Conservation (phyloP, 2,113 vertebrate species). For the Natator depressus region DNA sequence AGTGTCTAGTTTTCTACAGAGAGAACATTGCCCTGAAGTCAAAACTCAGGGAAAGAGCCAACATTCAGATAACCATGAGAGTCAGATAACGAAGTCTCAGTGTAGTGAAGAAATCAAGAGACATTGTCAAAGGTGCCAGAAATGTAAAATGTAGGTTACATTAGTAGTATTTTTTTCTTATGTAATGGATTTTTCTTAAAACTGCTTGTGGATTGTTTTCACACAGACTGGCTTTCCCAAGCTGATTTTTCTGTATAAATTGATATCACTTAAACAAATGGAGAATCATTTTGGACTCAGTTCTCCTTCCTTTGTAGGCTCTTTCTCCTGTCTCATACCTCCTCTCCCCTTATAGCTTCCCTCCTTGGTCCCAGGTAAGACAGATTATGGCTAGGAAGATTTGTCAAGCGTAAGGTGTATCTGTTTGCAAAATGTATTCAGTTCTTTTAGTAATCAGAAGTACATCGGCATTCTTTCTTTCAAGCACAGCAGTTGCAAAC, state of each 20-base stretch:
- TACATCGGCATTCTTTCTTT: neutral
- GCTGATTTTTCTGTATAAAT: neutral
- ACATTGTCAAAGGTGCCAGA: neutral
- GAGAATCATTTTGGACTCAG: neutral
- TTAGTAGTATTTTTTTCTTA: neutral
- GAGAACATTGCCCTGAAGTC: neutral
- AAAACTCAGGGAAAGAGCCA: neutral
- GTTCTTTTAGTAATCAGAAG: neutral
- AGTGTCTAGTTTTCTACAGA: neutral
- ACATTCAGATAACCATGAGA: neutral
- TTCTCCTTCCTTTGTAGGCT: neutral
- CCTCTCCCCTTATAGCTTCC: neutral
- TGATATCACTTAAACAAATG: neutral
- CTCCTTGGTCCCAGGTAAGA: constrained; percentile 51
- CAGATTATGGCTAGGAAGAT: neutral
- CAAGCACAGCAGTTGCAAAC: neutral
- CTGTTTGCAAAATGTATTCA: neutral
- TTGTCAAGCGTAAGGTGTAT: neutral
- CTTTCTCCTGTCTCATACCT: neutral
- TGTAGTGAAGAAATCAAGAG: neutral
- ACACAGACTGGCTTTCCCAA: neutral
- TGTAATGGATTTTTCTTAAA: neutral
- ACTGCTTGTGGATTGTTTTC: neutral
- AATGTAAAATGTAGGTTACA: neutral
- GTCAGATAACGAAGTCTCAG: constrained; percentile 1